Evolutionary conservation across 2,113 vertebrate species (phyloP), one percentile per base, ranked within the genome.

Genomic region (Corythaixoides concolor): DNA sequence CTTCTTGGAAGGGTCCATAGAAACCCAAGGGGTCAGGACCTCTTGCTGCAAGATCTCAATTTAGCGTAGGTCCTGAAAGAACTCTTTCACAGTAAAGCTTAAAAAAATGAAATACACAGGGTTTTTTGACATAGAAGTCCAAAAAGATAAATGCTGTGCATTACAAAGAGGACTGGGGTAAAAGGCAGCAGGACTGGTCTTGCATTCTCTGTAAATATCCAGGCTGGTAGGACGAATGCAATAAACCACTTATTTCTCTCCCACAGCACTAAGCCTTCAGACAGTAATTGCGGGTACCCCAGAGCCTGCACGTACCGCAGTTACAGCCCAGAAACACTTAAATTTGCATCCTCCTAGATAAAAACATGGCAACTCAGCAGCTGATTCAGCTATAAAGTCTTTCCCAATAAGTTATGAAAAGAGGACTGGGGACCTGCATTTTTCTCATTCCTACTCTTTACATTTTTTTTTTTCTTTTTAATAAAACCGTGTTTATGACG

Each of bases 351-450:
- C 69, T 85, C 21, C 49, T 1, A 2, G 86, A 87, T 76, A 79
- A 92, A 94, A 97, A 90, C 89, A 56, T 11, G 0, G 70, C 92
- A 93, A 73, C 80, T 95, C 92, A 97, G 95, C 97, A 96, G 96
- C 96, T 97, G 97, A 97, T 84, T 97, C 97, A 97, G 94, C 95
- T 89, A 53, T 58, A 93, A 97, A 94, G 80, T 94, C 96, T 81
- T 74, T 79, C 80, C 80, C 89, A 89, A 66, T 93, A 95, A 97
- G 69, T 95, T 95, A 93, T 73, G 86, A 93, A 92, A 87, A 82
- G 39, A 89, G 41, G 37, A 81, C 74, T 89, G 62, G 62, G 67
- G 94, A 95, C 77, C 77, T 91, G 77, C 86, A 62, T 89, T 97
- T 90, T 97, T 82, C 82, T 94, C 39, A 56, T 81, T 90, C 76